A percentile compares a stretch with the other conserved stretches of the same genome.
These are phyloP conservation scores for Caenorhabditis elegans DNA, from an alignment of 1,140 invertebrate genomes.

Conservation along the genomic window WBcel235 BX284602.5:2849001-2849500, in stretches of 20 bases:
- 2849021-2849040: conserved; percentile 74
- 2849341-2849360: conserved; percentile 48
- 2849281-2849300: conserved; percentile 86
- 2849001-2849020: conserved; percentile 68
- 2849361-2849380: conserved; percentile 60
- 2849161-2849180: conserved; percentile 79
- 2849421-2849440: conserved; percentile 33
- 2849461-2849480: conserved; percentile 44
- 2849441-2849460: neutral
- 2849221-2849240: conserved; percentile 87
- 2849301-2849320: conserved; percentile 79
- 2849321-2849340: conserved; percentile 59
- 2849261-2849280: conserved; percentile 93
- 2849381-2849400: conserved; percentile 57
- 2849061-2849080: conserved; percentile 85
- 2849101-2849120: conserved; percentile 53
- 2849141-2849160: conserved; percentile 56
- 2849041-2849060: conserved; percentile 90
- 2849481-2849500: conserved; percentile 61
- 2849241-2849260: conserved; percentile 97
- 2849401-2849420: conserved; percentile 50
- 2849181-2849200: conserved; percentile 76
- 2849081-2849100: conserved; percentile 80
- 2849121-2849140: conserved; percentile 54
- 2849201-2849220: conserved; percentile 24